Conservation (phyloP, 2,797 vertebrate species). For the Potorous gilbertii region DNA sequence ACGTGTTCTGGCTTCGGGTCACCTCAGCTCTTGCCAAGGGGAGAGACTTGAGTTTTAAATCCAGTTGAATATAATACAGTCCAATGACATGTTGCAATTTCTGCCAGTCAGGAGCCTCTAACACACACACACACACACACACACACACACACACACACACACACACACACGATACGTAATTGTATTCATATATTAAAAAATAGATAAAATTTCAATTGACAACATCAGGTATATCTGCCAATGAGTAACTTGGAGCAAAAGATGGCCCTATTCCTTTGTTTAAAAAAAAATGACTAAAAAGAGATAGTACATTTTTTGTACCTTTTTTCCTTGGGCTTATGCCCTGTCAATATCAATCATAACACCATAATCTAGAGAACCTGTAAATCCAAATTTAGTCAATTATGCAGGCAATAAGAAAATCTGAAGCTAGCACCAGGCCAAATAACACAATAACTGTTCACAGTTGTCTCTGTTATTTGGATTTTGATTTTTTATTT, state of each 20-base stretch:
- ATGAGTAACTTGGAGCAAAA: conserved; percentile 76
- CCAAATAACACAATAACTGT: conserved; percentile 19
- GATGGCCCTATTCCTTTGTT: conserved; percentile 76
- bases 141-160: background rate
- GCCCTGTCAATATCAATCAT: conserved; percentile 74
- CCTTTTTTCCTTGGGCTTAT: conserved; percentile 73
- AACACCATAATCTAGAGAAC: conserved; percentile 75
- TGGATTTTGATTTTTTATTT: conserved; percentile 50
- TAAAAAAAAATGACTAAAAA: conserved; percentile 77
- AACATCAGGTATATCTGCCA: conserved; percentile 65
- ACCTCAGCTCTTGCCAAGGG: background rate
- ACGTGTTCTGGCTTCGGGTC: background rate
- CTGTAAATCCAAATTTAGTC: conserved; percentile 80
- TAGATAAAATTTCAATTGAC: conserved; percentile 27
- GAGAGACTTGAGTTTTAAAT: background rate
- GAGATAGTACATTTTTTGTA: conserved; percentile 58
- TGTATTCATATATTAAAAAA: background rate
- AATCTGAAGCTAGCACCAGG: conserved; percentile 70
- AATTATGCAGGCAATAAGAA: conserved; percentile 73
- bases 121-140: background rate
- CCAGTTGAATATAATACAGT: background rate
- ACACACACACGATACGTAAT: background rate
- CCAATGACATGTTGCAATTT: background rate
- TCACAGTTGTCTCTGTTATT: conserved; percentile 11
- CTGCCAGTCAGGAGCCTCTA: background rate